Base-by-base conservation (phyloP, 2,797 vertebrate species). In the Dryobates pubescens region DNA sequence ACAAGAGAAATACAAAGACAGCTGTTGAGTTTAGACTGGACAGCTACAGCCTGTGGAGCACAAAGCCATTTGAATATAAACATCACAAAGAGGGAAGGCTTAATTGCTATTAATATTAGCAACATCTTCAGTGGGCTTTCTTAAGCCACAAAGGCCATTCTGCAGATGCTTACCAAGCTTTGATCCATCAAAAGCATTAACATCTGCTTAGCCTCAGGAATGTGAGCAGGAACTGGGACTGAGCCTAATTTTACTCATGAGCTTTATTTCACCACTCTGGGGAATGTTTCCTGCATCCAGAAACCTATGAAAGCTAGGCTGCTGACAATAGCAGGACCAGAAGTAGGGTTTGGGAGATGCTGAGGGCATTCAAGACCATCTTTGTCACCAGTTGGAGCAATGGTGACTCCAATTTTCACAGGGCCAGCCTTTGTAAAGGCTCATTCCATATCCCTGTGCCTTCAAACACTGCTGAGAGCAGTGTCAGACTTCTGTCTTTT, bases 1-100 rank as follows among this genome's bases (percentile, higher is more conserved):
- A 97, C 81, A 85, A 96, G 90, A 96, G 81, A 94, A 95, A 92
- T 72, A 93, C 82, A 95, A 81, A 90, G 57, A 74, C 57, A 92
- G 72, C 74, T 59, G 59, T 85, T 94, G 84, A 92, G 78, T 92
- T 94, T 64, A 93, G 84, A 36, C 61, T 81, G 80, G 76, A 94
- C 64, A 81, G 57, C 76, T 32, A 89, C 88, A 92, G 79, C 67
- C 83, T 71, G 74, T 64, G 92, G 91, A 92, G 63, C 86, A 94
- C 15, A 57, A 92, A 92, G 75, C 32, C 92, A 45, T 71, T 82
- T 70, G 75, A 90, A 91, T 17, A 69, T 65, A 92, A 92, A 80
- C 47, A 69, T 79, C 13, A 69, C 8, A 89, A 90, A 95, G 93
- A 93, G 36, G 56, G 70, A 86, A 87, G 49, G 51, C 20, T 85